Percentiles rank a stretch among this genome's conserved stretches.
These are phyloP conservation scores for Pomacea maculata DNA, from an alignment of 1,140 invertebrate genomes.

Conservation along the genomic window DNA sequence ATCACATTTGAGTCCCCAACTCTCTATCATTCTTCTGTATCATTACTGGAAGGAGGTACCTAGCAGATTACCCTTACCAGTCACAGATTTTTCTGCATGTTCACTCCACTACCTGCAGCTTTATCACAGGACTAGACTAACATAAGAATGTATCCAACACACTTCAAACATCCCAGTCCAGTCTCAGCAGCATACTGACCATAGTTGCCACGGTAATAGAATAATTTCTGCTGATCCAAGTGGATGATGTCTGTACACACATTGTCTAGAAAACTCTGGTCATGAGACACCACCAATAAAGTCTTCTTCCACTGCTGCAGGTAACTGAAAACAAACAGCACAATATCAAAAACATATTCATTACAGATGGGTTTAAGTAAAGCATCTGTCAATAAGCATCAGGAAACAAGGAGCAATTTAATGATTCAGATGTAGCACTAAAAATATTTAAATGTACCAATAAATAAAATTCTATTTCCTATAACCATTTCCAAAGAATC, in stretches of 20 bases:
- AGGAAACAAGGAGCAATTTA: too few species aligned
- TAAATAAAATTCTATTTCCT: too few species aligned
- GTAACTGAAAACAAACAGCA: slow-evolving; percentile 73
- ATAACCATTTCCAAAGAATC: too few species aligned
- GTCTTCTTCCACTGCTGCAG: slow-evolving; percentile 98
- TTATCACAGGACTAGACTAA: not conserved
- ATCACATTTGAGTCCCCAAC: too few species aligned
- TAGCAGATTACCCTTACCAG: too few species aligned
- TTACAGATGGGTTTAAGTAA: too few species aligned
- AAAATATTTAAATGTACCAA: too few species aligned
- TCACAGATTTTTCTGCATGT: too few species aligned
- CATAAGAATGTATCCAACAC: not conserved
- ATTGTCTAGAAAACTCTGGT: slow-evolving; percentile 99
- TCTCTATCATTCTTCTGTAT: too few species aligned
- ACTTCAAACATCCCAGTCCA: not conserved
- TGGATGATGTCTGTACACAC: slow-evolving; percentile 99
- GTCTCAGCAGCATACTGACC: slow-evolving; percentile 36
- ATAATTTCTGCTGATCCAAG: slow-evolving; percentile 92
- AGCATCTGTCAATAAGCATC: too few species aligned
- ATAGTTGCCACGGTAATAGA: slow-evolving; percentile 98
- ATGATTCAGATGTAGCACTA: too few species aligned
- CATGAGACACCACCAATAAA: slow-evolving; percentile 96
- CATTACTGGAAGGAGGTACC: too few species aligned
- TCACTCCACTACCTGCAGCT: not conserved
- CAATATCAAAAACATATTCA: not conserved